Base-by-base conservation (phyloP, 1,140 invertebrate species). In the Cotesia glomerata region DNA sequence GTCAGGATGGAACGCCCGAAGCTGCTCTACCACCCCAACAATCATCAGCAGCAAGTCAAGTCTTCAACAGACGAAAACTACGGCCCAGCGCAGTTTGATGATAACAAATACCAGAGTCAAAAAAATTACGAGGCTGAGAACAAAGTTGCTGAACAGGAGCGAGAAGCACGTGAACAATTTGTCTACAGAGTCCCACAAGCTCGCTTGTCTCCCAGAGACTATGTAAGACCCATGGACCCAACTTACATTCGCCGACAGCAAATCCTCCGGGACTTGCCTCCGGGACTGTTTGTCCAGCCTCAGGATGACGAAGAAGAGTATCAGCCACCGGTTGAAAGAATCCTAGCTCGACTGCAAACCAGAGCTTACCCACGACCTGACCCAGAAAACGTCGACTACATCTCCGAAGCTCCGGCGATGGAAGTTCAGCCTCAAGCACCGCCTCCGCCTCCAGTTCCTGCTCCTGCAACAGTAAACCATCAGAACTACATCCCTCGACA, bases 21-120 rank as follows among this genome's bases (percentile, higher is more conserved):
- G 34, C 75, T 74, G 59, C 56, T 82, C 7, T 83, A 77, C 74
- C 81, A 14, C 16, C 81, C 85, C 0, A 87, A 86, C 32, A 75
- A 73, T 58, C 52, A 82, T 7, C 82, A 77, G 74, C 81, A 14
- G 78, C 1, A 84, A 84, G 39, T 67, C 13, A 61, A 61, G 13
- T 34, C 69, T 5, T 52, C 63, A 5, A 14, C 4, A 80, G 88
- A 74, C 71, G 88, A 87, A 39, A 89, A 75, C 26, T 81, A 89
- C 3, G 88, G 88, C 5, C 87, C 88, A 13, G 79, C 83, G 1
- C 88, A 80, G 69, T 86, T 84, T 62, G 84, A 86, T 0, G 78
- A 76, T 9, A 56, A 74, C 0, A 83, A 83, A 39, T 83, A 83
- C 39, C 83, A 84, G 54, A 73, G 45, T 14, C 61, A 79, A 0